Evolutionary conservation across 2,797 vertebrate genomes (phyloP).

Genomic region (Argentina silus): DNA sequence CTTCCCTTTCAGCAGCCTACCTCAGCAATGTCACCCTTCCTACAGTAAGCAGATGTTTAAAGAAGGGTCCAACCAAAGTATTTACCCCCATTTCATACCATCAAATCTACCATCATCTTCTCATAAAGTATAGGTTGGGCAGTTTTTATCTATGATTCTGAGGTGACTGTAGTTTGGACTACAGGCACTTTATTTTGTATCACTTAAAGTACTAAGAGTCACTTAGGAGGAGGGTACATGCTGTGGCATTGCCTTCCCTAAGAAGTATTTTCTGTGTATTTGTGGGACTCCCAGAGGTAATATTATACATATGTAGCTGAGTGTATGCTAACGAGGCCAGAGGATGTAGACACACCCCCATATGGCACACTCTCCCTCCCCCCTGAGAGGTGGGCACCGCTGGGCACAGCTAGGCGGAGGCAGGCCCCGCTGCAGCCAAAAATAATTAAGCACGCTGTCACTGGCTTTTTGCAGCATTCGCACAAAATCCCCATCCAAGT

Average conservation of each 20-base stretch:
- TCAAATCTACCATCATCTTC: not conserved
- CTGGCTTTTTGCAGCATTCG: slow-evolving; percentile 75
- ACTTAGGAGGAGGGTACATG: slow-evolving; percentile 44
- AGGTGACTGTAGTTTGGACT: no score
- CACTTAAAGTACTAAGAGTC: slow-evolving; percentile 33
- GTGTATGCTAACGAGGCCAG: slow-evolving; percentile 71
- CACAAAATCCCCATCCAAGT: slow-evolving; percentile 77
- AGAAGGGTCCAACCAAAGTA: not conserved
- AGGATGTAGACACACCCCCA: slow-evolving; percentile 60
- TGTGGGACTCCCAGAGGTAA: slow-evolving; percentile 48
- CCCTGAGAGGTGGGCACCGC: slow-evolving; percentile 68
- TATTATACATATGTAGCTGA: slow-evolving; percentile 64
- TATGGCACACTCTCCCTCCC: slow-evolving; percentile 62
- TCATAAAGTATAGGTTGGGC: not conserved
- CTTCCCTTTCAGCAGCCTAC: not conserved
- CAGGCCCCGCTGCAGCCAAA: slow-evolving; percentile 70
- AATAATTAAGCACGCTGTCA: slow-evolving; percentile 83
- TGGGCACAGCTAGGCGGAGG: slow-evolving; percentile 67
- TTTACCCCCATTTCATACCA: not conserved
- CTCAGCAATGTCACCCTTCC: not conserved
- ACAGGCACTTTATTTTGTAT: no score
- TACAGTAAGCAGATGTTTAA: not conserved
- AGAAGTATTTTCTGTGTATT: slow-evolving; percentile 64
- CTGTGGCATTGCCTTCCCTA: slow-evolving; percentile 50
- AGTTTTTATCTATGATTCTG: no score